These are phyloP conservation scores for Carterocephalus palaemon DNA, from an alignment of 2,888 invertebrate genomes.

Conservation along the genomic window DNA sequence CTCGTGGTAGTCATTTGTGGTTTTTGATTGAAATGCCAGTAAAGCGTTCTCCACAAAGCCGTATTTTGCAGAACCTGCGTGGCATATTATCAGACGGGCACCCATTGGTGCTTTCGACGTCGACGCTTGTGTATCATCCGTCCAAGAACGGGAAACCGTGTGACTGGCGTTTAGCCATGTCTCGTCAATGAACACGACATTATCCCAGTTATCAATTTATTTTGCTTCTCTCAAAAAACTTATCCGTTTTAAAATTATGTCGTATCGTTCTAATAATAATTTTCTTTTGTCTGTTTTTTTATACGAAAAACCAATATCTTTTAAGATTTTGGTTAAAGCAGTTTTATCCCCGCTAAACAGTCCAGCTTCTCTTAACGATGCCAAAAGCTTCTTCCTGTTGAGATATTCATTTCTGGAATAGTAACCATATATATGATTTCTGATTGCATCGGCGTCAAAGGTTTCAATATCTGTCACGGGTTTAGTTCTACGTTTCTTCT, in stretches of 20 bases:
- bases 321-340: constrained; percentile 17
- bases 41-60: constrained; percentile 20
- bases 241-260: constrained; percentile 7
- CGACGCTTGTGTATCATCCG: constrained; percentile 24
- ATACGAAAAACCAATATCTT: constrained; percentile 8
- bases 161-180: constrained; percentile 31
- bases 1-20: constrained; percentile 20
- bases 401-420: constrained; percentile 14
- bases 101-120: constrained; percentile 13
- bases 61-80: constrained; percentile 15
- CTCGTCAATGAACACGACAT: constrained; percentile 28
- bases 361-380: constrained; percentile 12
- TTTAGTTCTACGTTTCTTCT: background rate
- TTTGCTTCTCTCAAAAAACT: constrained; percentile 15
- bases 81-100: constrained; percentile 12
- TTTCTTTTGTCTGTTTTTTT: constrained; percentile 9
- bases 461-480: constrained; percentile 3
- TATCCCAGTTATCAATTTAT: constrained; percentile 12
- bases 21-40: constrained; percentile 27
- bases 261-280: constrained; percentile 4
- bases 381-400: constrained; percentile 10
- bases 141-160: constrained; percentile 12
- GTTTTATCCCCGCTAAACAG: constrained; percentile 10
- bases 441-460: constrained; percentile 4
- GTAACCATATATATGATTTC: constrained; percentile 6